Base-by-base conservation (phyloP, 2,113 vertebrate species). In the Phainopepla nitens region DNA sequence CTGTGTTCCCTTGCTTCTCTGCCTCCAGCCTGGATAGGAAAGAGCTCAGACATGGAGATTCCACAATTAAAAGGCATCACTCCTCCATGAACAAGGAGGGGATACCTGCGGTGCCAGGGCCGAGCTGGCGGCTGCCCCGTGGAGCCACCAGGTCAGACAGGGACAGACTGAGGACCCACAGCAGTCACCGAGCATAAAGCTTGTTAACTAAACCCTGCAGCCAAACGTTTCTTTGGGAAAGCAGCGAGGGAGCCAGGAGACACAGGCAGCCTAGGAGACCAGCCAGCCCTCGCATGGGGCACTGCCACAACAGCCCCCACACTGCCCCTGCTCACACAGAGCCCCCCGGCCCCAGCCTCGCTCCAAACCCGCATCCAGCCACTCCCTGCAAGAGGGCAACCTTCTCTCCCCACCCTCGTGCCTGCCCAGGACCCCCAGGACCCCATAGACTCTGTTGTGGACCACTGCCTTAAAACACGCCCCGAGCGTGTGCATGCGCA, bases 391-490 rank as follows among this genome's bases (percentile, higher is more conserved):
- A 53, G n/a, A 75, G 69, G 69, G 25, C 54, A 22, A 11, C 54
- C 3, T 15, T 31, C 47, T 89, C 47, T 62, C 66, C 87, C 47
- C 61, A 69, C 93, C 93, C 89, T 80, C 72, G 83, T 94, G 97
- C 97, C 97, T 95, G 92, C 91, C 90, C 95, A 36, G 87, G 94
- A 84, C 86, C 81, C 61, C 89, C 85, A 62, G 90, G 77, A 94
- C 72, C 94, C 91, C 93, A 49, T 84, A 80, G 91, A 95, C 92
- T 84, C 94, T 44, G 83, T 51, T 93, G 96, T 90, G 93, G 97
- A 96, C 95, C 94, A 85, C 94, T 97, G 97, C 98, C 96, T 98
- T 98, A 97, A 90, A 90, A 50, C 83, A 41, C 50, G 33, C 80
- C 11, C 28, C 2, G 4, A 42, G 83, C n/a, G 65, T 16, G 66